Evolutionary conservation across 2,888 invertebrate species (phyloP).

Genomic region (Polia nebulosa): DNA sequence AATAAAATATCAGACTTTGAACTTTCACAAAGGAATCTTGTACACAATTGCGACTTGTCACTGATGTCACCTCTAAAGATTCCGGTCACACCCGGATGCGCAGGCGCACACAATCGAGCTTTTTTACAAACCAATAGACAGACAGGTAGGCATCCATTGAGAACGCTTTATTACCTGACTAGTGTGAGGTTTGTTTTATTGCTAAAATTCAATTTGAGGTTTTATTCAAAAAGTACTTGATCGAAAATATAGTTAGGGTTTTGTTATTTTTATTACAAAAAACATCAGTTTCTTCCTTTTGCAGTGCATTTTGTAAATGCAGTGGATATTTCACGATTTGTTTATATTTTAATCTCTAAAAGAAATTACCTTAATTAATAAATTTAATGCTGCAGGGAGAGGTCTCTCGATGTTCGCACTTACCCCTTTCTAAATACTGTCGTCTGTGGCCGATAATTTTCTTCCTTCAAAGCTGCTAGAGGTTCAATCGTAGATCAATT

Average conservation of each 20-base stretch:
- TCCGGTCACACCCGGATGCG: constrained; percentile 64
- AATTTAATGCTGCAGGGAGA: too few relatives aligned
- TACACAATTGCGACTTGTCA: constrained; percentile 31
- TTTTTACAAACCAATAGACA: constrained; percentile 50
- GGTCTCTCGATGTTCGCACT: too few relatives aligned
- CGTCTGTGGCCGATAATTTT: accelerated
- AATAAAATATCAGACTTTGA: constrained; percentile 24
- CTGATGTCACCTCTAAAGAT: constrained; percentile 66
- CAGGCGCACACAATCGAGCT: constrained; percentile 24
- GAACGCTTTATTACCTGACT: constrained; percentile 30
- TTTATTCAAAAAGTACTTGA: constrained; percentile 3
- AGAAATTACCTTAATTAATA: too few relatives aligned
- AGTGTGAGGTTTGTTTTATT: constrained; percentile 24
- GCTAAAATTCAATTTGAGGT: constrained; percentile 3
- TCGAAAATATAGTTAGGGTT: not conserved
- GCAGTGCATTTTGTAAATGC: too few relatives aligned
- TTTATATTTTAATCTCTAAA: not conserved
- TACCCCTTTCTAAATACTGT: not conserved
- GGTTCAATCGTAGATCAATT: not conserved
- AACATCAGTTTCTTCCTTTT: not conserved
- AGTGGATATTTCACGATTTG: not conserved
- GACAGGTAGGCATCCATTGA: constrained; percentile 23
- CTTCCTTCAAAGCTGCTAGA: not conserved
- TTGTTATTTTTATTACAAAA: not conserved
- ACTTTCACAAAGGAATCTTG: constrained; percentile 53